Percentiles rank a stretch among this genome's conserved stretches.
phyloP scores from a whole-genome alignment of 2,888 invertebrate genomes.

The Tiliacea aurago region DNA sequence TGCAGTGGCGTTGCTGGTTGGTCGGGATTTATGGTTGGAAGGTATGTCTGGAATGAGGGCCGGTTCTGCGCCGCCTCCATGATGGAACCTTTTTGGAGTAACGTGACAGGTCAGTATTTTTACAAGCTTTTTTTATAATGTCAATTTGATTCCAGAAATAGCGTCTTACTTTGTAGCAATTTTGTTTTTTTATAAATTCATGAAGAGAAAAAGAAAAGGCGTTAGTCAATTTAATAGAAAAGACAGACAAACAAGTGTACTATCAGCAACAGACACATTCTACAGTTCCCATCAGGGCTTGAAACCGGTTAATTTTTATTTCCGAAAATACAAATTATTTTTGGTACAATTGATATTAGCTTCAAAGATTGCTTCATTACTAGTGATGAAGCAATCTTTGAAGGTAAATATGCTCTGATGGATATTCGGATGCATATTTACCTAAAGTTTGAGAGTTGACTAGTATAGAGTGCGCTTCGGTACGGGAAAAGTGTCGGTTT shows the following conservation, averaged over 20 bases:
- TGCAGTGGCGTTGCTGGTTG: conserved; percentile 75
- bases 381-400: too few relatives aligned
- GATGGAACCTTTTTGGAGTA: conserved; percentile 89
- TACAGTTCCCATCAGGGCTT: conserved; percentile 19
- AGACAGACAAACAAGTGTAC: conserved; percentile 20
- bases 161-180: conserved; percentile 7
- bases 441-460: too few relatives aligned
- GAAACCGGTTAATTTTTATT: too few relatives aligned
- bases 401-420: too few relatives aligned
- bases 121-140: not conserved
- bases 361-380: too few relatives aligned
- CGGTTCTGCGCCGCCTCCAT: conserved; percentile 93
- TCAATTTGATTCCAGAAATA: not conserved
- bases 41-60: conserved; percentile 88
- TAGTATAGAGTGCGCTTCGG: too few relatives aligned
- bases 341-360: too few relatives aligned
- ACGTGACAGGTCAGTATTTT: not conserved
- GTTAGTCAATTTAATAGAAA: conserved; percentile 10
- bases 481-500: too few relatives aligned
- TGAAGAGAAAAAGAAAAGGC: not conserved
- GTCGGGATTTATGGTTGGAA: conserved; percentile 80
- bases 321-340: too few relatives aligned
- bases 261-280: conserved; percentile 13
- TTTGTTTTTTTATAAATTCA: not conserved
- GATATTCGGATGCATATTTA: too few relatives aligned